A percentile compares a stretch with the other conserved stretches of the same genome.
These are phyloP conservation scores for Polypterus bichir DNA, from an alignment of 2,113 vertebrate genomes.

Conservation along the genomic window DNA sequence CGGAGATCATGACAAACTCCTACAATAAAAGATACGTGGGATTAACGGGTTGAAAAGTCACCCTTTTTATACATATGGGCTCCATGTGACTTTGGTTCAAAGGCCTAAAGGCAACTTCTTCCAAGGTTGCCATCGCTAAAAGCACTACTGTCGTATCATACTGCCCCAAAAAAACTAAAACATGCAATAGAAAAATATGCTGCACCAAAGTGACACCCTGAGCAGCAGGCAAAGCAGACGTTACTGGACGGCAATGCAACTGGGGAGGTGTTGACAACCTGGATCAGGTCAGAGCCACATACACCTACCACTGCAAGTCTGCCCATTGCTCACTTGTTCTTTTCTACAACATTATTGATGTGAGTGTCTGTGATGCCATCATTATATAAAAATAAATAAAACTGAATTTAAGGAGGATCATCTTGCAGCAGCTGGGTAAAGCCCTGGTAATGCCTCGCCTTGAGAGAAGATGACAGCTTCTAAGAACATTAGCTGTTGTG, in stretches of 20 bases:
- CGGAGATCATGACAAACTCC: neutral
- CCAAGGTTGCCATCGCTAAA: constrained; percentile 9
- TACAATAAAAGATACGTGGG: neutral
- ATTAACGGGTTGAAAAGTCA: neutral
- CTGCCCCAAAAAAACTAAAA: constrained; percentile 13
- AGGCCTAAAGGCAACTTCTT: neutral
- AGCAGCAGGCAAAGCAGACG: constrained; percentile 10
- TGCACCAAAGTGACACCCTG: constrained; percentile 10
- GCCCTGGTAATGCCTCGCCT: neutral
- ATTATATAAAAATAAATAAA: constrained; percentile 14
- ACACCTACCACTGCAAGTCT: constrained; percentile 17
- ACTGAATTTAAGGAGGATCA: constrained; percentile 14
- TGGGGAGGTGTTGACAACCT: constrained; percentile 13
- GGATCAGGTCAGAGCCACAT: constrained; percentile 13
- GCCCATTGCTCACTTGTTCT: constrained; percentile 14
- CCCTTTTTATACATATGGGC: neutral
- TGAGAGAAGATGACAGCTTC: neutral
- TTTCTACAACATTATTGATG: constrained; percentile 19
- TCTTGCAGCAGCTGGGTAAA: constrained; percentile 15
- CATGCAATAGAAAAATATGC: constrained; percentile 8
- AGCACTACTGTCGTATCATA: constrained; percentile 15
- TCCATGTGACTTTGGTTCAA: neutral
- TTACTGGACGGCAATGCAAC: constrained; percentile 9
- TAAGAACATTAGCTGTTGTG: neutral
- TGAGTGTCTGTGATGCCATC: constrained; percentile 15